Conservation (phyloP, 2,113 vertebrate species). For the Hippocampus guttulatus region DNA sequence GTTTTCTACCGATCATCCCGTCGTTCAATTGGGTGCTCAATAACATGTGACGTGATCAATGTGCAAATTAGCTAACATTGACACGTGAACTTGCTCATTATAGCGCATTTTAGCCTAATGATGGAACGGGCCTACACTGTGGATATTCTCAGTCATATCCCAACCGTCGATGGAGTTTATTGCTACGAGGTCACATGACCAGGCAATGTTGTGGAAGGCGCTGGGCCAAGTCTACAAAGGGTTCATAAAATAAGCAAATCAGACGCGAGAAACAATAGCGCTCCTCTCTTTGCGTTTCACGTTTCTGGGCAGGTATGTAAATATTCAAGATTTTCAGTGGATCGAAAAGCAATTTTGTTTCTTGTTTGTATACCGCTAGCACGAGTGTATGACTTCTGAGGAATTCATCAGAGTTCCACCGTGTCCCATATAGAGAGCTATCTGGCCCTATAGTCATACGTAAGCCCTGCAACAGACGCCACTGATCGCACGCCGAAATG, state of each 20-base stretch:
- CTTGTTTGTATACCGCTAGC: background rate
- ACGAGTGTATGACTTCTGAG: background rate
- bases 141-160: background rate
- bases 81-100: too few relatives aligned
- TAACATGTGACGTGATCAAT: too few relatives aligned
- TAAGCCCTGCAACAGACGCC: background rate
- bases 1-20: too few relatives aligned
- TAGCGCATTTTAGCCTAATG: too few relatives aligned
- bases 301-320: background rate
- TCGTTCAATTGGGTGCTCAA: too few relatives aligned
- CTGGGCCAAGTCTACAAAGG: background rate
- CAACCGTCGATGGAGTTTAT: background rate
- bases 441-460: background rate
- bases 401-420: background rate
- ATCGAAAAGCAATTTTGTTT: background rate
- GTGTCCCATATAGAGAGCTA: background rate
- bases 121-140: too few relatives aligned
- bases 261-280: background rate
- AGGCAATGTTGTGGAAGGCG: background rate
- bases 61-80: too few relatives aligned
- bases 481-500: constrained; percentile 12
- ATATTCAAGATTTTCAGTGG: background rate
- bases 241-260: background rate
- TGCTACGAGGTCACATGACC: background rate
- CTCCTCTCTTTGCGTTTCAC: background rate